Evolutionary conservation across 2,888 invertebrate genomes (phyloP).

Genomic region (Strigamia transsilvanica): DNA sequence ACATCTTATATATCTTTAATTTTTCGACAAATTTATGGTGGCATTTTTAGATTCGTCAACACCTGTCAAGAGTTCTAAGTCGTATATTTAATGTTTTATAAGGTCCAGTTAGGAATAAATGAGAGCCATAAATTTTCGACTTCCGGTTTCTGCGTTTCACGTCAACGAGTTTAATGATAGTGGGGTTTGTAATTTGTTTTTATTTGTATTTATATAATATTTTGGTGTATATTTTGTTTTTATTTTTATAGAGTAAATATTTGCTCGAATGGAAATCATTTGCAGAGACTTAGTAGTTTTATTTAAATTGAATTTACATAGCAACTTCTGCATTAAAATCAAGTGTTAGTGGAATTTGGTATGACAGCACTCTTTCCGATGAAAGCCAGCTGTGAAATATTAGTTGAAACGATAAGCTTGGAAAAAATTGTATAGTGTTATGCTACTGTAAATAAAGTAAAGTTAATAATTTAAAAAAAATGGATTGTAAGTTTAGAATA

Average conservation of each 20-base stretch:
- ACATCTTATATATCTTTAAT: background rate
- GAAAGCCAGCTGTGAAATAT: constrained; percentile 14
- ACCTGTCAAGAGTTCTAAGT: background rate
- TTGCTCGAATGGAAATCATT: background rate
- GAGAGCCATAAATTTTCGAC: background rate
- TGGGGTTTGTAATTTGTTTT: background rate
- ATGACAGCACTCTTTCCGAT: constrained; percentile 2
- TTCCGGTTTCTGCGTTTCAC: background rate
- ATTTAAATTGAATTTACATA: background rate
- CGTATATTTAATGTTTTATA: background rate
- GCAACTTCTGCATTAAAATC: background rate
- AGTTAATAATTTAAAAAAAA: too few species aligned
- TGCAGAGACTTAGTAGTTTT: background rate
- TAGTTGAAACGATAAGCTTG: background rate
- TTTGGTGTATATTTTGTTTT: background rate
- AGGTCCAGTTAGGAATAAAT: background rate
- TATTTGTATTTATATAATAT: background rate
- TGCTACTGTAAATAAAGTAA: background rate
- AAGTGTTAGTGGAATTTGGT: background rate
- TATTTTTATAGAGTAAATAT: background rate
- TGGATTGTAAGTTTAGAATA: too few species aligned
- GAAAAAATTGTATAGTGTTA: background rate
- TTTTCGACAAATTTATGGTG: constrained; percentile 1
- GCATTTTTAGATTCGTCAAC: constrained; percentile 3
- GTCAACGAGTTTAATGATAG: background rate